Evolutionary conservation across 2,797 vertebrate genomes (phyloP).

Genomic region (Gymnopithys bicolor): DNA sequence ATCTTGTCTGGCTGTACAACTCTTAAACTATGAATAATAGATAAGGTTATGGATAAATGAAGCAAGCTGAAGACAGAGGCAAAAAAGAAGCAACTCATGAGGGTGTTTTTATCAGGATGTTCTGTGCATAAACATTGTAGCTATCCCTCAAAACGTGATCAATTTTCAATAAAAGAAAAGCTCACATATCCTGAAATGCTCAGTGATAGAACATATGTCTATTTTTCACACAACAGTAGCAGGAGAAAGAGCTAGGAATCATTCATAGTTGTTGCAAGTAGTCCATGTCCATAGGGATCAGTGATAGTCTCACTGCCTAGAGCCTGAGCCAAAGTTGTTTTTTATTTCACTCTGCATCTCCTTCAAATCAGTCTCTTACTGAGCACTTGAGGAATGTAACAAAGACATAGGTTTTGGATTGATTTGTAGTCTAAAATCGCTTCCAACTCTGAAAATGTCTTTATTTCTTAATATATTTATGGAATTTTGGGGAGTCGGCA

Average conservation of each 20-base stretch:
- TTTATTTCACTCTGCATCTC: conserved; percentile 18
- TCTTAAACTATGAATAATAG: neutral
- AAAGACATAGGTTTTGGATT: conserved; percentile 26
- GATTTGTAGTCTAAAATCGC: neutral
- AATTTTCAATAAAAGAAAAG: neutral
- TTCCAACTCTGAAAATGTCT: conserved; percentile 24
- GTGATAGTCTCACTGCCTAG: neutral
- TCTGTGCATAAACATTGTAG: neutral
- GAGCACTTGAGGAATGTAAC: conserved; percentile 13
- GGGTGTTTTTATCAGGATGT: neutral
- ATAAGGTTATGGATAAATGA: neutral
- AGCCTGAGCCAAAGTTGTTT: neutral
- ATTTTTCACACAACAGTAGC: conserved; percentile 51
- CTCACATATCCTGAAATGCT: neutral
- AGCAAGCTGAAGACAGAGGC: neutral
- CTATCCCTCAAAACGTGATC: neutral
- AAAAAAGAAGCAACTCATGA: neutral
- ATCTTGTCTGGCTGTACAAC: neutral
- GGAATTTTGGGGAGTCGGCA: neutral
- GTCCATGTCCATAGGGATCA: neutral
- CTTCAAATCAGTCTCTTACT: neutral
- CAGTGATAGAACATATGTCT: neutral
- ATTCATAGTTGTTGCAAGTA: conserved; percentile 10
- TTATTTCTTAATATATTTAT: neutral
- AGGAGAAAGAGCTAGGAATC: conserved; percentile 6